Percentiles rank a stretch among this genome's conserved stretches.
Conservation (phyloP, 2,888 invertebrate species). For the Drosophila affinis region DNA sequence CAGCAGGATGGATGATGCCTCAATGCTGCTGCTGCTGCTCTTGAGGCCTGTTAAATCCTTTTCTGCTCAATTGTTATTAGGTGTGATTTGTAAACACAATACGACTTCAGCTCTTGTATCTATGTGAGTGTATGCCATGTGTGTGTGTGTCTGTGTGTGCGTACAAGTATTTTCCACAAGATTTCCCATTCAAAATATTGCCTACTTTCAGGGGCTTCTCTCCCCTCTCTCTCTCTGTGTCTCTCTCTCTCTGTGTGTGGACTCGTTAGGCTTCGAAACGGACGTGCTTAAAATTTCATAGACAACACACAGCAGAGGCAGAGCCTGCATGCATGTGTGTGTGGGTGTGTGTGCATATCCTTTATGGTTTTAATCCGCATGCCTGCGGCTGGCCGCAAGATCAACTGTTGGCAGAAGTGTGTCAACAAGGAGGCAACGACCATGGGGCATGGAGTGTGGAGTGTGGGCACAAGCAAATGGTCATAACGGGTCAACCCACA, state of each 20-base stretch:
- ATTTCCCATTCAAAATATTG: conserved; percentile 53
- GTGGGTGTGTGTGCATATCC: conserved; percentile 68
- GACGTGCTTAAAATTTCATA: conserved; percentile 79
- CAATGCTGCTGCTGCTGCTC: not conserved
- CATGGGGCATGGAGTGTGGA: conserved; percentile 21
- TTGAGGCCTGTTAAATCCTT: conserved; percentile 37
- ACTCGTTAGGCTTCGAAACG: conserved; percentile 76
- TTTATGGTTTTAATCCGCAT: conserved; percentile 81
- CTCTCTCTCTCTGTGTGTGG: conserved; percentile 1
- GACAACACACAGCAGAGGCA: conserved; percentile 31
- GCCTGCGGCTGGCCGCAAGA: conserved; percentile 79
- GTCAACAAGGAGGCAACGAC: conserved; percentile 70
- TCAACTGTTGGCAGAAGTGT: conserved; percentile 81
- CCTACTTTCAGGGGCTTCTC: conserved; percentile 65
- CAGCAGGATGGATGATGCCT: not conserved
- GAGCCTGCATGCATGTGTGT: conserved; percentile 42
- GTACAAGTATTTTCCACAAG: conserved; percentile 50
- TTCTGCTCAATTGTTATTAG: conserved; percentile 73
- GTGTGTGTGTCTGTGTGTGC: conserved; percentile 7
- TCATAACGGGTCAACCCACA: conserved; percentile 67
- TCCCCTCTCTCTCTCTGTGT: not conserved
- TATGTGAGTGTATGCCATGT: not conserved
- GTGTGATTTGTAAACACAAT: conserved; percentile 76
- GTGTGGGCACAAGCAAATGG: conserved; percentile 61
- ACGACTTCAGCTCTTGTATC: conserved; percentile 27